A percentile compares a stretch with the other conserved stretches of the same genome.
These are phyloP conservation scores for Nibea coibor DNA, from an alignment of 2,113 vertebrate species.

Conservation along the genomic window DNA sequence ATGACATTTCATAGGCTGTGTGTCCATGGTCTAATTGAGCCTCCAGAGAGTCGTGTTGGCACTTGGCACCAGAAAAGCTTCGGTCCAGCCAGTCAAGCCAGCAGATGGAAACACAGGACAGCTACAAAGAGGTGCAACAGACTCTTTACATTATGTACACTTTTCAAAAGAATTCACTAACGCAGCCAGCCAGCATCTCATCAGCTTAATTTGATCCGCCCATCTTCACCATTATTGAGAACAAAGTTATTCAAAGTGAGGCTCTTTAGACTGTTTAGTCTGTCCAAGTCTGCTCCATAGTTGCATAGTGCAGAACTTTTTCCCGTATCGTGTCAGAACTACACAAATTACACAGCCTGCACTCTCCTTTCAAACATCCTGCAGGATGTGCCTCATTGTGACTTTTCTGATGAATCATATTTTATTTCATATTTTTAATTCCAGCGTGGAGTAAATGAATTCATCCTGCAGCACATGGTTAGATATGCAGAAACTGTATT, in stretches of 20 bases:
- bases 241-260: background rate
- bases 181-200: background rate
- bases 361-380: background rate
- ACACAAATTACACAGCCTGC: background rate
- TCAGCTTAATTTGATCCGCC: background rate
- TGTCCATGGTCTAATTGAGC: conserved; percentile 70
- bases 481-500: too few relatives aligned
- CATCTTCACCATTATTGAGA: background rate
- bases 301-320: background rate
- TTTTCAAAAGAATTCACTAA: conserved; percentile 1
- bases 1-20: conserved; percentile 69
- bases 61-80: conserved; percentile 27
- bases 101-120: conserved; percentile 45
- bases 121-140: conserved; percentile 13
- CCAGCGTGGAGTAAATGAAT: background rate
- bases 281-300: background rate
- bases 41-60: conserved; percentile 57
- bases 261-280: background rate
- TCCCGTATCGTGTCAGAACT: background rate
- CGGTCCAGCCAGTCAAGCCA: conserved; percentile 38
- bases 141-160: background rate
- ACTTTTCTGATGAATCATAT: background rate
- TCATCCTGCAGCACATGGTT: too few relatives aligned
- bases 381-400: background rate
- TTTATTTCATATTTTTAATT: background rate